Evolutionary conservation across 1,140 invertebrate genomes (phyloP), one percentile per base, ranked within the genome.

Genomic region (Drosophila tani): DNA sequence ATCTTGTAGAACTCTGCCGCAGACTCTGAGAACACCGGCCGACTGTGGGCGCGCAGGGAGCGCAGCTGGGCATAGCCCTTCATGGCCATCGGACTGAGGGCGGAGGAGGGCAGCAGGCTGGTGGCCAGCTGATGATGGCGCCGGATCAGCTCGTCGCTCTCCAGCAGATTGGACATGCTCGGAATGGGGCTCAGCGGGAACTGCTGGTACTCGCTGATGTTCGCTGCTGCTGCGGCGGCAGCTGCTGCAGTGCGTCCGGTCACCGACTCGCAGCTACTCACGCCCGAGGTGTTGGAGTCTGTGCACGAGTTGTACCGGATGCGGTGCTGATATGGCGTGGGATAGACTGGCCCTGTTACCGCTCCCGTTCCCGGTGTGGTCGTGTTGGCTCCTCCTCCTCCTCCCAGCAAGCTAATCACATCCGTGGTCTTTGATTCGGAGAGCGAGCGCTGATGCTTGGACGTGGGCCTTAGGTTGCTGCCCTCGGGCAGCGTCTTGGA

Each of bases 41-140:
- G 94, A 63, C 96, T 93, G 84, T 95, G 94, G n/a, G 95, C 94
- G 69, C 96, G 95, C 27, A 98, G 93, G 43, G 94, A 95, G 81
- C 96, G 94, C 49, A 98, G 92, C 19, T 96, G 96, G n/a, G 96
- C 96, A 91, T 97, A 98, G 32, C 97, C 97, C 43, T 96, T 94
- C 71, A 96, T 94, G 92, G 97, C 96, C 93, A 96, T 94, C 78
- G 96, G 95, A 83, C 95, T 96, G 35, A 91, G 75, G 1, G 82
- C 57, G 11, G 81, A 75, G 11, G 81, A 75, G 11, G 51, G 70
- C 14, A 83, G 60, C 51, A 79, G 82, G 6, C 75, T 81, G 35
- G 74, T 81, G 41, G 82, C 84, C 7, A 84, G 29, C 1, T 82
- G 82, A 1, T 82, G 82, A 1, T 82, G 77, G 0, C 93, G 83